phyloP scores from a whole-genome alignment of 2,113 vertebrate genomes.

The Strix uralensis region DNA sequence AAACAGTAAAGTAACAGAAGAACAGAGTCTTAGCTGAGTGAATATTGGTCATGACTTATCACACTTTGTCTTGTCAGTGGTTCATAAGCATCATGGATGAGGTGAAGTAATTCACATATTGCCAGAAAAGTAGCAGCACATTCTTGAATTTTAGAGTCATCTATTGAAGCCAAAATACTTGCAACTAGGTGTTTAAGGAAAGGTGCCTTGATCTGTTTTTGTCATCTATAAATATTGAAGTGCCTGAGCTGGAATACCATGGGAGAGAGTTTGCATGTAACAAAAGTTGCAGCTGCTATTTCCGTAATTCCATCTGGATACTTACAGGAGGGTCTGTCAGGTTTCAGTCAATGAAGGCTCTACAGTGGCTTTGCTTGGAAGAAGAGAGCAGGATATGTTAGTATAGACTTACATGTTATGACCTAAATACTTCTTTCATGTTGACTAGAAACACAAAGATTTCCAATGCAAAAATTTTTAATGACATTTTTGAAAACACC shows the following conservation, averaged over 20 bases:
- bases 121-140: neutral
- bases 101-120: neutral
- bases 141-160: neutral
- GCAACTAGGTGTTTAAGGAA: neutral
- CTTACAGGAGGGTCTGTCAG: neutral
- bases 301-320: neutral
- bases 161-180: neutral
- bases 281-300: neutral
- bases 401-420: neutral
- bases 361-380: neutral
- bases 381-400: neutral
- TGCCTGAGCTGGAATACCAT: neutral
- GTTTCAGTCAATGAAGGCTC: neutral
- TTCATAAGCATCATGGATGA: neutral
- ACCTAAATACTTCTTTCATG: neutral
- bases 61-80: neutral
- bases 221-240: neutral
- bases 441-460: neutral
- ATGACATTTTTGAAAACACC: neutral
- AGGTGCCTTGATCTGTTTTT: rapidly evolving
- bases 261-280: neutral
- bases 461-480: neutral
- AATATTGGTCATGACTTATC: neutral
- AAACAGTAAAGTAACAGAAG: neutral
- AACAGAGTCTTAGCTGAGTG: neutral